Percentiles rank a stretch among this genome's conserved stretches.
Conservation (phyloP, 2,888 invertebrate genomes). For the Tetragnatha montana region DNA sequence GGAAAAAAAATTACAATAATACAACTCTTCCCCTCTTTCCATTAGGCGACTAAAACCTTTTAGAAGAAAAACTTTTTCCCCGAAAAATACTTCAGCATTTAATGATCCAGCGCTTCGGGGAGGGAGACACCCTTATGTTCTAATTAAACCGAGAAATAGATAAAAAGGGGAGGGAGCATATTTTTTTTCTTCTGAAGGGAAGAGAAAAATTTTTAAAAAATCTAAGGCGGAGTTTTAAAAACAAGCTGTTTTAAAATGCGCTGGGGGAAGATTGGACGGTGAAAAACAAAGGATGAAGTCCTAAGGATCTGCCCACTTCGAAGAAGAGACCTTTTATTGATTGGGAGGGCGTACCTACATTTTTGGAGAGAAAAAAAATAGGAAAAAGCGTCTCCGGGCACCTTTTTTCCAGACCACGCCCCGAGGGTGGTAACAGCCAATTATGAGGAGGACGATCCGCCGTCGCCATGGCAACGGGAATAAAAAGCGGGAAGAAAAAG, state of each 20-base stretch:
- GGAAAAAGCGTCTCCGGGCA: constrained; percentile 38
- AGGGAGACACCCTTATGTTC: constrained; percentile 51
- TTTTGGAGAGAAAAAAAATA: constrained; percentile 42
- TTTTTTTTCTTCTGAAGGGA: neutral
- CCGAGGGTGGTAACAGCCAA: constrained; percentile 56
- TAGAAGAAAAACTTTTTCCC: constrained; percentile 27
- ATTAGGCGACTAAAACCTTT: constrained; percentile 60
- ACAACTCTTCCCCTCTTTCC: neutral
- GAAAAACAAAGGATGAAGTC: constrained; percentile 19
- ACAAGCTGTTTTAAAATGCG: constrained; percentile 67
- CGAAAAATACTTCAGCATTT: constrained; percentile 59
- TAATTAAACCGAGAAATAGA: constrained; percentile 62
- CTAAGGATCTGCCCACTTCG: constrained; percentile 27
- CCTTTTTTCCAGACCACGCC: constrained; percentile 65
- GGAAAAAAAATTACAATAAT: constrained; percentile 24
- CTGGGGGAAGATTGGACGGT: constrained; percentile 7
- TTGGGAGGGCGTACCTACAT: constrained; percentile 44
- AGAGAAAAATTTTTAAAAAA: constrained; percentile 25
- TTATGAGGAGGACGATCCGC: constrained; percentile 27
- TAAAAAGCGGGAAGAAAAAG: constrained; percentile 48
- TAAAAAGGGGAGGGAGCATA: constrained; percentile 5
- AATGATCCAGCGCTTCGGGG: constrained; percentile 50
- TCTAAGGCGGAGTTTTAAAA: constrained; percentile 64
- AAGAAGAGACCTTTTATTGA: constrained; percentile 51
- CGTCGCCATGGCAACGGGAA: constrained; percentile 26